A percentile compares a stretch with the other conserved stretches of the same genome.
Evolutionary conservation across 92 coral and sea anemone species (phyloP).

Genomic region (Palythoa grandiflora): DNA sequence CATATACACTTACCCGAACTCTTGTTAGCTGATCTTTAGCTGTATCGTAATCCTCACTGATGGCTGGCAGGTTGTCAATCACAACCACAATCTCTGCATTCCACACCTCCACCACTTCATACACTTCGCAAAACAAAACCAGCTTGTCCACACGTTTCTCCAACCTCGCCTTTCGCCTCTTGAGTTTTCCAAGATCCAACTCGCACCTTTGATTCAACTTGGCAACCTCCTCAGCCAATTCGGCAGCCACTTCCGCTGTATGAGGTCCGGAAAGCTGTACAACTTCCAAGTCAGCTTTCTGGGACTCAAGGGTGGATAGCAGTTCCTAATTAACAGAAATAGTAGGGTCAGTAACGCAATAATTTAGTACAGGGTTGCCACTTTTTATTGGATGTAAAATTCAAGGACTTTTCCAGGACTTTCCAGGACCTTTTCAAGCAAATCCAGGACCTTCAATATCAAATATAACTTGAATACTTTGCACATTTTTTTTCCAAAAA

Average conservation of each 20-base stretch:
- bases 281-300: slow-evolving; percentile 83
- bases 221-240: slow-evolving; percentile 77
- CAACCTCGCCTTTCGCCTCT: slow-evolving; percentile 73
- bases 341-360: neutral
- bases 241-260: slow-evolving; percentile 72
- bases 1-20: slow-evolving; percentile 65
- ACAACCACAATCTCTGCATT: slow-evolving; percentile 68
- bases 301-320: slow-evolving; percentile 72
- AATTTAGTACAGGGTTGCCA: no score
- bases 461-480: no score
- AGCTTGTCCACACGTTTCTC: slow-evolving; percentile 82
- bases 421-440: no score
- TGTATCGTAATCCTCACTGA: slow-evolving; percentile 84
- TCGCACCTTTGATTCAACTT: slow-evolving; percentile 75
- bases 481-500: no score
- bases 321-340: slow-evolving; percentile 54
- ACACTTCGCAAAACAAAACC: slow-evolving; percentile 75
- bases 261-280: slow-evolving; percentile 83
- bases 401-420: no score
- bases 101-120: slow-evolving; percentile 80
- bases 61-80: slow-evolving; percentile 76
- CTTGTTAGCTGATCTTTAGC: slow-evolving; percentile 81
- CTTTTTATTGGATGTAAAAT: no score
- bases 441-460: no score
- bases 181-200: slow-evolving; percentile 79